Conservation (phyloP, 2,888 invertebrate genomes). For the Meteorus colon region DNA sequence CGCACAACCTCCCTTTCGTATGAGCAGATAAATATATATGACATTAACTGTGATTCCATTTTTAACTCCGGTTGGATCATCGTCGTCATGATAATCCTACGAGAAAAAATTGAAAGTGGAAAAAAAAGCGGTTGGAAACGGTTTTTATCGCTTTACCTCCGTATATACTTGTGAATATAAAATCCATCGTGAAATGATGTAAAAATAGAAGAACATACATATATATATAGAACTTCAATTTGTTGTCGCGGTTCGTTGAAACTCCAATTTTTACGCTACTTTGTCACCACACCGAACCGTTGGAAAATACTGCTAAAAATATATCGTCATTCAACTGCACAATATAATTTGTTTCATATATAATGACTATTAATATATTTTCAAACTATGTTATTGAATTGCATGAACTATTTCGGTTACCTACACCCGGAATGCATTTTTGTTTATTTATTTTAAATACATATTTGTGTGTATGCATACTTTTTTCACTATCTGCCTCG, state of each 20-base stretch:
- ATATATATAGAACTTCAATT: constrained; percentile 12
- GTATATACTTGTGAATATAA: neutral
- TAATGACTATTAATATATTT: neutral
- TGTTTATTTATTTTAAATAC: neutral
- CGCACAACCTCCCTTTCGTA: neutral
- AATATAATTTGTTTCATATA: neutral
- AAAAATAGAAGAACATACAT: neutral
- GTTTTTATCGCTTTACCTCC: neutral
- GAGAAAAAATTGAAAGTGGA: neutral
- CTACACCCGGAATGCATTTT: neutral
- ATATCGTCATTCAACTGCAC: neutral
- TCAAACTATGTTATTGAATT: neutral
- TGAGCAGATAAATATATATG: neutral
- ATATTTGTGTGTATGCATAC: neutral
- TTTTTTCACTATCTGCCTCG: neutral
- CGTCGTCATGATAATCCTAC: neutral
- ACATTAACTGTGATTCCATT: neutral
- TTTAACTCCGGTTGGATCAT: constrained; percentile 5
- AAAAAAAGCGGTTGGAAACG: neutral
- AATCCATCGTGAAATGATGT: neutral
- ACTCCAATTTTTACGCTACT: constrained; percentile 45
- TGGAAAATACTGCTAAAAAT: neutral
- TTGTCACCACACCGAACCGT: constrained; percentile 28
- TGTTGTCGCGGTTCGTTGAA: constrained; percentile 4
- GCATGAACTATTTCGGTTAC: constrained; percentile 17